Conservation (phyloP, 2,113 vertebrate species). For the Bothrops jararaca region DNA sequence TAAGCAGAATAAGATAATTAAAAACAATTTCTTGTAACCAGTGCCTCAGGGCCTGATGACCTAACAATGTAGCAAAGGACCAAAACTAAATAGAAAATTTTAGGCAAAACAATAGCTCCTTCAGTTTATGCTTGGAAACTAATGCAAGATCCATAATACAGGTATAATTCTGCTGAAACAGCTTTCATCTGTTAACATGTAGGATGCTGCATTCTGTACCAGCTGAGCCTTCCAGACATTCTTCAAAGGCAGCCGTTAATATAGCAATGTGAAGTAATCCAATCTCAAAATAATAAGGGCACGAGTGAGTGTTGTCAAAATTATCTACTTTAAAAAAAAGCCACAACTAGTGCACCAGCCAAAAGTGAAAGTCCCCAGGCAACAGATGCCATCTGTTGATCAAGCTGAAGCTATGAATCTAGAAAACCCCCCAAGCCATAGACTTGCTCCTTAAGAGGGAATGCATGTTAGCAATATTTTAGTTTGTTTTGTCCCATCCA, state of each 20-base stretch:
- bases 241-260: background rate
- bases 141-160: background rate
- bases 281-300: background rate
- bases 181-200: background rate
- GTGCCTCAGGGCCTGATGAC: background rate
- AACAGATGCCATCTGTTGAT: background rate
- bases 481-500: background rate
- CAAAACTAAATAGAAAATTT: background rate
- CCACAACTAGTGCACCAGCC: background rate
- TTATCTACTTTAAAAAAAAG: background rate
- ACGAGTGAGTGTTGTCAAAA: background rate
- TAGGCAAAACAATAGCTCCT: background rate
- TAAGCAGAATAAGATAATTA: background rate
- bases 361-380: background rate
- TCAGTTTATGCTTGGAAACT: background rate
- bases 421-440: background rate
- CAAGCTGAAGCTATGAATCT: background rate
- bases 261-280: background rate
- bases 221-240: background rate
- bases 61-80: background rate
- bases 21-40: background rate
- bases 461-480: background rate
- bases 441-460: background rate
- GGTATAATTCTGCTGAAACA: background rate
- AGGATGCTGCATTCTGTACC: background rate